Evolutionary conservation across 2,797 vertebrate species (phyloP).

Genomic region (Dromococcyx pavoninus): DNA sequence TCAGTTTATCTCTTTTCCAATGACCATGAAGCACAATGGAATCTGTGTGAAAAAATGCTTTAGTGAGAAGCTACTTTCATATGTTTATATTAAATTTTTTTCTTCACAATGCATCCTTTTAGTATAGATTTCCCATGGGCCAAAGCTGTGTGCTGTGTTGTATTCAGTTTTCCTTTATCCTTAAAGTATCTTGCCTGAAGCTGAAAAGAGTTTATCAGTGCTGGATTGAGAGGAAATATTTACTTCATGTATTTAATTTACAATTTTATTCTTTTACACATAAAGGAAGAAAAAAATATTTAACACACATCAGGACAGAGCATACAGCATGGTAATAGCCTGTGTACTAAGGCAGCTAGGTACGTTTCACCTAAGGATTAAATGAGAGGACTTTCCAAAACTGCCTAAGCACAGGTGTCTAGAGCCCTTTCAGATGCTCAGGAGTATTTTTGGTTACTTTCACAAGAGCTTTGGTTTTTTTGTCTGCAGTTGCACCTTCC

Average conservation of each 20-base stretch:
- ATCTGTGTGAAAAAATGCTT: not conserved
- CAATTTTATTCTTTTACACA: not conserved
- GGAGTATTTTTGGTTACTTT: not conserved
- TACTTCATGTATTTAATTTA: conserved; percentile 8
- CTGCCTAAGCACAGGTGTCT: not conserved
- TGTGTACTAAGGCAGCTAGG: not conserved
- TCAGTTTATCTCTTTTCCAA: not conserved
- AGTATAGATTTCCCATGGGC: not conserved
- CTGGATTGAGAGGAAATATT: not conserved
- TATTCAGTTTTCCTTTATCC: conserved; percentile 4
- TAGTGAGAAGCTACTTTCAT: not conserved
- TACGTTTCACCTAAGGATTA: not conserved
- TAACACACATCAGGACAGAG: not conserved
- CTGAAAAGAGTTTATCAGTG: not conserved
- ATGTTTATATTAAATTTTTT: not conserved
- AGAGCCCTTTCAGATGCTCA: not conserved
- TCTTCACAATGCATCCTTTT: not conserved
- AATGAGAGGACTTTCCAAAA: not conserved
- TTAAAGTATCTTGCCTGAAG: conserved; percentile 15
- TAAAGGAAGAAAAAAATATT: not conserved
- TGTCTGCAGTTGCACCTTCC: not conserved
- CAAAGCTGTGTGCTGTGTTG: not conserved
- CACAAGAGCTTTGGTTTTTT: not conserved
- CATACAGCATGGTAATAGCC: not conserved
- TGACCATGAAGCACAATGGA: not conserved